A percentile compares a stretch with the other conserved stretches of the same genome.
phyloP scores from a whole-genome alignment of 2,113 vertebrate genomes.

The Emydura subglobosa region DNA sequence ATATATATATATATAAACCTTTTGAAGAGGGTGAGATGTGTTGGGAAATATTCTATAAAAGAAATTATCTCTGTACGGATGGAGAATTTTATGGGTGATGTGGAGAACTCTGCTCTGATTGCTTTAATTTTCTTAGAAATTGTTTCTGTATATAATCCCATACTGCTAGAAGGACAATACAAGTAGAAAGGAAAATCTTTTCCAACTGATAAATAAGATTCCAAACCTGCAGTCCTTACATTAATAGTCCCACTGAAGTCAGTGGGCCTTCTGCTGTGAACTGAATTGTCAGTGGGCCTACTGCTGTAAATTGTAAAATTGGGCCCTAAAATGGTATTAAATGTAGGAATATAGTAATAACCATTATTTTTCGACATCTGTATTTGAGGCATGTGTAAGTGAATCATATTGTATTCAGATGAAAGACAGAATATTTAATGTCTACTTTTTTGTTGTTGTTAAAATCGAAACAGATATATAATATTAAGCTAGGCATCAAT shows the following conservation, averaged over 20 bases:
- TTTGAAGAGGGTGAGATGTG: not conserved
- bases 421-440: not conserved
- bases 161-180: not conserved
- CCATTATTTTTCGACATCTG: not conserved
- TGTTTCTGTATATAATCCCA: not conserved
- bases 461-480: not conserved
- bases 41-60: not conserved
- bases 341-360: not conserved
- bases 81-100: not conserved
- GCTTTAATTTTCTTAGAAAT: not conserved
- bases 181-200: not conserved
- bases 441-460: not conserved
- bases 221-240: not conserved
- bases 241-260: not conserved
- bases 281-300: not conserved
- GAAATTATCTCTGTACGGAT: fast-evolving
- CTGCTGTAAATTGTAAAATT: not conserved
- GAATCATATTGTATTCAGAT: not conserved
- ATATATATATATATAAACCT: not conserved
- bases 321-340: not conserved
- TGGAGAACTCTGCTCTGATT: not conserved
- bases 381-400: not conserved
- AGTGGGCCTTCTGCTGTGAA: not conserved
- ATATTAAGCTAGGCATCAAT: not conserved
- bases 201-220: not conserved